Base-by-base conservation (phyloP, 2,888 invertebrate genomes). In the Zele albiditarsus region DNA sequence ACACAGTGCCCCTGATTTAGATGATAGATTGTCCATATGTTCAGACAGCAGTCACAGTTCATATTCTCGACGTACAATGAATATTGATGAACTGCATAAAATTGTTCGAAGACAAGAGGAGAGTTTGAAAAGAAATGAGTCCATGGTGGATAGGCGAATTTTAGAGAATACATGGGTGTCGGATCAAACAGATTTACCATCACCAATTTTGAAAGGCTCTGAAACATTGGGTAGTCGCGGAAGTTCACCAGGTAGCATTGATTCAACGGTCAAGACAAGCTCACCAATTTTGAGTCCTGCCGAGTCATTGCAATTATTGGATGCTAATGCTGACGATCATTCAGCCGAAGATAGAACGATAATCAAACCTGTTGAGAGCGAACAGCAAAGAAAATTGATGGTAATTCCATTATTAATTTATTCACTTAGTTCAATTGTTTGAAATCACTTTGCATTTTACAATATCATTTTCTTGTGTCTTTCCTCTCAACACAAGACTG, bases 1-100 rank as follows among this genome's bases (percentile, higher is more conserved):
- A 20, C 88, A 87, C 70, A 88, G 89, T 75, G 89, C 88, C 1
- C 89, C 89, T 0, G 89, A 89, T 76, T 78, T 89, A 3, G 89
- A 89, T 57, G 89, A 89, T 57, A 80, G 87, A 63, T 80, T 88
- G 25, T 89, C 88, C 66, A 82, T 85, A 5, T 86, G 87, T 71
- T 89, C 89, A 4, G 88, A 89, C 33, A 78, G 80, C 58, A 84
- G 86, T 74, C 86, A 85, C 74, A 84, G 83, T 57, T 87, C 87
- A 0, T 88, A 84, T 53, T 84, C 82, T n/a, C 83, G 81, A 31
- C 80, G 79, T 38, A 80, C 82, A 6, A 85, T 83, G 79, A 86
- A 85, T 74, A 80, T 85, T 12, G 84, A 87, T 42, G 81, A 82
- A 31, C 69, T 87, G 5, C 84, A 85, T 58, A 84, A 85, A 69